Base-by-base conservation (phyloP, 2,888 invertebrate genomes). In the Prionchulus punctatus region DNA sequence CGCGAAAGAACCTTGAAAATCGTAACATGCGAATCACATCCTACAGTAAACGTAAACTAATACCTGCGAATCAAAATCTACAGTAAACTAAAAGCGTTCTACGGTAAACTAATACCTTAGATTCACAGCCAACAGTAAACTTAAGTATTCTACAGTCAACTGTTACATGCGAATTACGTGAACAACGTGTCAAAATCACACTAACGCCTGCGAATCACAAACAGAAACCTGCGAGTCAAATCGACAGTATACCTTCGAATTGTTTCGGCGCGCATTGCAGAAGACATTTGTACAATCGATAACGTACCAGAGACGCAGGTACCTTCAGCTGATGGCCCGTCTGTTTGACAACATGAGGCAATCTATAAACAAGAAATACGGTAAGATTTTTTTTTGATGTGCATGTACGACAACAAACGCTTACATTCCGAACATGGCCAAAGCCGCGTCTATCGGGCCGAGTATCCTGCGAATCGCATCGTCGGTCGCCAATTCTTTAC, bases 401-500 rank as follows among this genome's bases (percentile, higher is more conserved):
- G 4, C 47, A n/a, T 12, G 21, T 31, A 23, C n/a, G 21, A 47
- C 23, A 31, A 53, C 31, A 23, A 2, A 21, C 56, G 58, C 65
- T 69, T 74, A 81, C 82, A 81, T 78, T 88, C 87, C 71, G 84
- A 94, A 79, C 81, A 96, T 92, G 50, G 88, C 86, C 26, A 96
- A 79, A 15, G 94, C 92, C 63, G 90, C 88, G 73, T 96, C 94
- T 56, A 96, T 85, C 0, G 94, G 94, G 2, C 84, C 83, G 26
- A 94, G 76, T 56, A 96, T 76, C 67, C 91, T 80, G 51, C 88
- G 79, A 1, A 86, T 85, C 58, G 92, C 87, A 65, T 96, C 94
- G 60, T 92, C 92, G 57, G 84, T 86, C 1, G 89, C 81, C 58
- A 96, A 75, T 62, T 92, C 88, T 0, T 86, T 84, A 66, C 91